Percentiles rank a stretch among this genome's conserved stretches.
Conservation (phyloP, 2,113 vertebrate species). For the Coturnix japonica region DNA sequence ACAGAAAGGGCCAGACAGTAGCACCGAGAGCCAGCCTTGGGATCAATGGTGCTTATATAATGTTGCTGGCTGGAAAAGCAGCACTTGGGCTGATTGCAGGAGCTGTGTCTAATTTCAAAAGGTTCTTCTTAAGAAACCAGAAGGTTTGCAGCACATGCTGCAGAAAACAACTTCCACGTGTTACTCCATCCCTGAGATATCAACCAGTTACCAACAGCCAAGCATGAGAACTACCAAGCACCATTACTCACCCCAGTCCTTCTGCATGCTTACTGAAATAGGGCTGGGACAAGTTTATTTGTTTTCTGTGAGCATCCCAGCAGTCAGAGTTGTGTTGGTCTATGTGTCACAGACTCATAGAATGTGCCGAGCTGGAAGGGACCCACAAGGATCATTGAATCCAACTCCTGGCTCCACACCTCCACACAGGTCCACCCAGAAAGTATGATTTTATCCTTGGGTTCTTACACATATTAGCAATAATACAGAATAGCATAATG, state of each 20-base stretch:
- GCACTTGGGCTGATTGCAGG: constrained; percentile 38
- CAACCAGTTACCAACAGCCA: constrained; percentile 29
- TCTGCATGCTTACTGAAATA: constrained; percentile 14
- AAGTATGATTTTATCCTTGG: background rate
- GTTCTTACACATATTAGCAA: background rate
- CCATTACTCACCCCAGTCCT: background rate
- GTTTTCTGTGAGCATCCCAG: background rate
- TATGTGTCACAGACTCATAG: background rate
- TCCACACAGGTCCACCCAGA: too few relatives aligned
- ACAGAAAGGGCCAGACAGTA: constrained; percentile 41
- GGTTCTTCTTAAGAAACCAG: background rate
- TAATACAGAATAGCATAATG: background rate
- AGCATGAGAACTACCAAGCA: background rate
- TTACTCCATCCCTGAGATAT: constrained; percentile 43
- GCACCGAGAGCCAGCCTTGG: constrained; percentile 15
- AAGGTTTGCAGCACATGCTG: background rate
- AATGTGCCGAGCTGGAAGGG: too few relatives aligned
- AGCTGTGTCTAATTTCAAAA: constrained; percentile 54
- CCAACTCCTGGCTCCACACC: too few relatives aligned
- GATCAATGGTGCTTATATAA: constrained; percentile 44
- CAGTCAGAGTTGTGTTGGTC: background rate
- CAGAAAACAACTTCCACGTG: constrained; percentile 22
- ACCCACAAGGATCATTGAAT: too few relatives aligned
- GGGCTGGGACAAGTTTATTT: background rate
- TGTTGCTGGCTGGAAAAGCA: constrained; percentile 38